A percentile compares a stretch with the other conserved stretches of the same genome.
Evolutionary conservation across 2,888 invertebrate species (phyloP).

Genomic region (Dorcus hopei): DNA sequence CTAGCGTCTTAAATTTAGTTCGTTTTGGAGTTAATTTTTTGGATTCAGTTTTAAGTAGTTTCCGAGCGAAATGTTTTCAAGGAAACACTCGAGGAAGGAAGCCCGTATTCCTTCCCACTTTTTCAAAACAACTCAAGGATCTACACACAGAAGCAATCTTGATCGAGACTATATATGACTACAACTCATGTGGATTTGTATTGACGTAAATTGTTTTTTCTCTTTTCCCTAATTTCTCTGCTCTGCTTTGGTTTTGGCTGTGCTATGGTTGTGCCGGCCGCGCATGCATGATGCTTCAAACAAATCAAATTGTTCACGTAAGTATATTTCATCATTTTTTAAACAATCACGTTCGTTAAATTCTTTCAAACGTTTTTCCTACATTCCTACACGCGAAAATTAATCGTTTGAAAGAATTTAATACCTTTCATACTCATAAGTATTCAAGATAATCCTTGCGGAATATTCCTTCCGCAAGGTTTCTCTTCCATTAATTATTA

Average conservation of each 20-base stretch:
- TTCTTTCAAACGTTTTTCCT: neutral
- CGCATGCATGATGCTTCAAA: slow-evolving; percentile 75
- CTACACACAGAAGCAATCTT: slow-evolving; percentile 43
- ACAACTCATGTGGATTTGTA: slow-evolving; percentile 52
- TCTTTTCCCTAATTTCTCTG: slow-evolving; percentile 76
- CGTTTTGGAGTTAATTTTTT: neutral
- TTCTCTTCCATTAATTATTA: too few relatives aligned
- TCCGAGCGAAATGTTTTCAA: neutral
- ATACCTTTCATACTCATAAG: too few relatives aligned
- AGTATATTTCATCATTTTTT: slow-evolving; percentile 51
- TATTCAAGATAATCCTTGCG: too few relatives aligned
- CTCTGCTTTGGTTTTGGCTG: slow-evolving; percentile 74
- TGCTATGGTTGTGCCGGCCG: slow-evolving; percentile 77
- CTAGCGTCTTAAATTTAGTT: neutral
- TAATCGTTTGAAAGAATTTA: too few relatives aligned
- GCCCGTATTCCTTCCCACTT: neutral
- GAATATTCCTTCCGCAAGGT: too few relatives aligned
- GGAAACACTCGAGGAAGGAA: neutral
- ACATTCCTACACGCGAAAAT: too few relatives aligned
- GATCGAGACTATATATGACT: slow-evolving; percentile 41
- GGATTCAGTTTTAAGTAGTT: neutral
- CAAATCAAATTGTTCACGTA: slow-evolving; percentile 69
- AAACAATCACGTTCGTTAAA: neutral
- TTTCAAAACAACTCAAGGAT: slow-evolving; percentile 22
- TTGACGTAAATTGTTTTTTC: slow-evolving; percentile 69